Evolutionary conservation across 1,140 invertebrate species (phyloP).

Genomic region (Diuraphis noxia): DNA sequence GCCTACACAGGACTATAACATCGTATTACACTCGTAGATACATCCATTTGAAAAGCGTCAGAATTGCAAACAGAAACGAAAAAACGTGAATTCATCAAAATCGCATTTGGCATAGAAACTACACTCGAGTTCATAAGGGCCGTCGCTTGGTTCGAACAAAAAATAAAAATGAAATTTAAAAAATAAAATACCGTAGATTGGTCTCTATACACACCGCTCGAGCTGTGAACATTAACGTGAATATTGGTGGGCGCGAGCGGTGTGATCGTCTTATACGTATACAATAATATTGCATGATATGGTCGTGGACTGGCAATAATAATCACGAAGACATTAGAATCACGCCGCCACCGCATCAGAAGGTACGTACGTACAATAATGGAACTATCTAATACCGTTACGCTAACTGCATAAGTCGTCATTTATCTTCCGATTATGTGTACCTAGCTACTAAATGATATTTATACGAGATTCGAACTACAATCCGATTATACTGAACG

Average conservation of each 20-base stretch:
- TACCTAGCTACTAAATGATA: no score
- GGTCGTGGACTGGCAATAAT: background rate
- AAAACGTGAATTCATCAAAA: background rate
- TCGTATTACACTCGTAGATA: background rate
- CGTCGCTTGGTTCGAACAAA: background rate
- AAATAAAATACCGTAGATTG: background rate
- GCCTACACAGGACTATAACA: background rate
- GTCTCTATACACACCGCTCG: background rate
- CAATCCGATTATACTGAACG: background rate
- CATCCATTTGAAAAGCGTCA: background rate
- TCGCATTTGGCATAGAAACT: background rate
- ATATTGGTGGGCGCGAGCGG: background rate
- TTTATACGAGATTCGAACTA: background rate
- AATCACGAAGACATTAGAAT: conserved; percentile 29
- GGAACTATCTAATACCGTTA: background rate
- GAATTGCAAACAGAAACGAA: background rate
- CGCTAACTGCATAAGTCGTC: no score
- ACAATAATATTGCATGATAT: background rate
- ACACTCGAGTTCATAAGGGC: background rate
- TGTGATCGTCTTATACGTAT: background rate
- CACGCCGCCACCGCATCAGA: background rate
- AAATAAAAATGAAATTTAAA: background rate
- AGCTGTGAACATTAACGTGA: background rate
- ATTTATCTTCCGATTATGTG: background rate
- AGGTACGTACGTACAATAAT: background rate